Base-by-base conservation (phyloP, 1,140 invertebrate genomes). In the Alviniconcha marisindica region DNA sequence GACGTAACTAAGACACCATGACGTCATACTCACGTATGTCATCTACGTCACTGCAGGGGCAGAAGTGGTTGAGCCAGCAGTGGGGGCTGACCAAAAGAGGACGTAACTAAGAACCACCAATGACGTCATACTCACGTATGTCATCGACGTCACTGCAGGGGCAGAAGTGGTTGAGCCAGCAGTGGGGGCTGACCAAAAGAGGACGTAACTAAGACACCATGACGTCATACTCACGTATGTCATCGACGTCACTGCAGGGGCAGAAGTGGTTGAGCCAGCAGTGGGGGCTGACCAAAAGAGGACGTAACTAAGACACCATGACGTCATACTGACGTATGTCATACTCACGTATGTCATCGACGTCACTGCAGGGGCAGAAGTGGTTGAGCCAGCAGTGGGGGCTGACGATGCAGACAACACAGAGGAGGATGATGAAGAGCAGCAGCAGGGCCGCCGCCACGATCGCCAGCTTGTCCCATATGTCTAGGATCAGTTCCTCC, bases 381-480 rank as follows among this genome's bases (percentile, higher is more conserved):
- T 82, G 77, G 77, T 87, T 85, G 33, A 89, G 76, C 18, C 71
- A 87, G 60, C 87, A 89, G n/a, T 83, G 77, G 10, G 86, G 87
- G 63, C 84, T 86, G 36, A 89, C 71, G 15, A 81, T 82, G 78
- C 87, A 88, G 76, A 88, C 83, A 0, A 87, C 31, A 36, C 63
- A 81, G 10, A 87, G 31, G 1, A 88, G 40, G 12, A 86, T 85
- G 14, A 87, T n/a, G 7, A 85, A 60, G 15, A 89, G 79, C 42
- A 88, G 84, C 18, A 85, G 51, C 18, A 74, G 73, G 40, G 85
- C 85, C 3, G 40, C 83, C 14, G 85, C 82, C 28, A 89, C 77
- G 42, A 89, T 88, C 60, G 83, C 77, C 28, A 89, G 84, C 81
- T 89, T 88, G 69, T 89, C 87, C 86, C 86, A 88, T 31, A 85